A percentile compares a stretch with the other conserved stretches of the same genome.
phyloP scores from a whole-genome alignment of 2,888 invertebrate species.

The Ctena decussata region DNA sequence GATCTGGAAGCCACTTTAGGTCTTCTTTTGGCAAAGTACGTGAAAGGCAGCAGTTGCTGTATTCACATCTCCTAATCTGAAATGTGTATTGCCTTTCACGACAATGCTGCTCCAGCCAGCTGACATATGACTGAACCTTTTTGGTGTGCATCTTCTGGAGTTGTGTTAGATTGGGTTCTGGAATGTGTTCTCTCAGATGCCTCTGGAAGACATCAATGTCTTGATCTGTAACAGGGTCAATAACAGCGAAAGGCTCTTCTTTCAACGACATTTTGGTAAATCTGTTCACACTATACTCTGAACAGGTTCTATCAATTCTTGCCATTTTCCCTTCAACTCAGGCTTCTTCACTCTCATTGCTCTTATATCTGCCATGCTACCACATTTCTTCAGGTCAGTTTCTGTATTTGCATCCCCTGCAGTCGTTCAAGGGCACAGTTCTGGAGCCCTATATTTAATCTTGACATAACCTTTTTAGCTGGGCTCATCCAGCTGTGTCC shows the following conservation, averaged over 20 bases:
- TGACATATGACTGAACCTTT: conserved; percentile 10
- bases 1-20: conserved; percentile 46
- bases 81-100: conserved; percentile 38
- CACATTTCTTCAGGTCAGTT: background rate
- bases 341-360: background rate
- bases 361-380: background rate
- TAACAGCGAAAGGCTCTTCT: conserved; percentile 16
- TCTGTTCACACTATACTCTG: conserved; percentile 5
- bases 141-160: conserved; percentile 38
- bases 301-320: background rate
- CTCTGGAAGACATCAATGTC: conserved; percentile 35
- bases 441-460: conserved; percentile 49
- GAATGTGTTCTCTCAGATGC: conserved; percentile 39
- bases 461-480: conserved; percentile 19
- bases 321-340: background rate
- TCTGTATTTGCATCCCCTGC: background rate
- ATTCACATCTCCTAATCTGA: conserved; percentile 48
- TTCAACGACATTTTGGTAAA: conserved; percentile 35
- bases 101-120: conserved; percentile 29
- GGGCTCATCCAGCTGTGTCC: background rate
- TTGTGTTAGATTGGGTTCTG: conserved; percentile 34
- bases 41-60: conserved; percentile 28
- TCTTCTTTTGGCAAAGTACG: background rate
- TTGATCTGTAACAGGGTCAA: conserved; percentile 17
- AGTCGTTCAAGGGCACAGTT: conserved; percentile 22